Evolutionary conservation across 2,113 vertebrate species (phyloP).

Genomic region (Tyrannus savana): DNA sequence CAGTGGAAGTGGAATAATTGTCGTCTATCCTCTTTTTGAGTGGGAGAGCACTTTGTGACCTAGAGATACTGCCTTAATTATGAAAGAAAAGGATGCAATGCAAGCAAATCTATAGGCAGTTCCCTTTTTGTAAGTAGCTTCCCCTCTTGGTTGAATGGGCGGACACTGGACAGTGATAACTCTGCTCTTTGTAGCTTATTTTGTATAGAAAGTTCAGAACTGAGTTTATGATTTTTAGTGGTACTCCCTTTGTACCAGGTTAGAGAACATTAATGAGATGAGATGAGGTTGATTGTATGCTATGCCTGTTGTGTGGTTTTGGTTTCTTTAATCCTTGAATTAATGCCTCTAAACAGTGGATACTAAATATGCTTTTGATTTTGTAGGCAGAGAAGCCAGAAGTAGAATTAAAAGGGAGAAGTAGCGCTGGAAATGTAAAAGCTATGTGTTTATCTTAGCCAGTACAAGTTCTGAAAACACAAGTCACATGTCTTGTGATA

Average conservation of each 20-base stretch:
- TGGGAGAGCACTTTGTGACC: not conserved
- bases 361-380: not conserved
- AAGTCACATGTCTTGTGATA: accelerated
- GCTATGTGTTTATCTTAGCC: not conserved
- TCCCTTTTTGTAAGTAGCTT: not conserved
- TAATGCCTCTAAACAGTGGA: not conserved
- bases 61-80: not conserved
- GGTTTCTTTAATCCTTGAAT: not conserved
- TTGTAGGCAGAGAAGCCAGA: not conserved
- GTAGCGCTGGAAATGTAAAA: not conserved
- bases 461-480: not conserved
- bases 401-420: not conserved
- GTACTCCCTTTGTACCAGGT: not conserved
- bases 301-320: not conserved
- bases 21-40: not conserved
- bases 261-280: not conserved
- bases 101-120: not conserved
- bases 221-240: not conserved
- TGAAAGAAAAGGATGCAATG: not conserved
- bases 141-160: not conserved
- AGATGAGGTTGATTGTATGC: not conserved
- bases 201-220: not conserved
- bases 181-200: not conserved
- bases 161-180: not conserved
- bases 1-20: not conserved